Base-by-base conservation (phyloP, 2,797 vertebrate species). In the Sebastes trivittatus region DNA sequence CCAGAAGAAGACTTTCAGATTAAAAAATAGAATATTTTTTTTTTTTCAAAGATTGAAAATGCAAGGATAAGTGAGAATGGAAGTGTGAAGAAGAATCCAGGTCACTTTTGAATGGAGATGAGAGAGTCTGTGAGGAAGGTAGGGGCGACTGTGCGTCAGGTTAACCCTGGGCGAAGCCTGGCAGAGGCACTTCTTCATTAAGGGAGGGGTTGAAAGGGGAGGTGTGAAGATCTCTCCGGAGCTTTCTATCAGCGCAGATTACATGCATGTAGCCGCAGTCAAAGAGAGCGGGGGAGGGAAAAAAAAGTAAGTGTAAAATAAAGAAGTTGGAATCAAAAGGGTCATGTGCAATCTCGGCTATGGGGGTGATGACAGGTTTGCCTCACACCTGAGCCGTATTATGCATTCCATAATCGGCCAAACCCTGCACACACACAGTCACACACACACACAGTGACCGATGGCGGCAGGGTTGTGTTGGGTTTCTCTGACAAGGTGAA, bases 401-500 rank as follows among this genome's bases (percentile, higher is more conserved):
- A 91, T 94, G 78, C 77, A 92, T 93, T 94, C 93, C 90, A 90
- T 75, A 83, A 91, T 77, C 63, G 13, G 70, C 71, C 74, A 68
- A 72, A 75, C 63, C 54, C 69, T 25, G 36, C 52, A 62, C 64
- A 55, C 38, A 11, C 56, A 27, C 79, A 22, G 30, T 42, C 64
- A 34, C 23, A 23, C 78, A 68, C 78, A 68, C 78, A 52, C 78
- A 56, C 67, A 23, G 71, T 68, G 87, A 80, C 86, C 77, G 59
- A 59, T 78, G 34, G 85, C 86, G 10, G 85, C 75, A 11, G 77
- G 89, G 88, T 63, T 85, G 87, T 93, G 93, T 93, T 91, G 88
- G 82, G 70, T 88, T 87, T 85, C 83, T 92, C 82, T 94, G 94
- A 95, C 94, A 95, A 92, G 95, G 90, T 94, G 94, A 95, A 95